Evolutionary conservation across 2,797 vertebrate genomes (phyloP).

Genomic region (Catharus ustulatus): DNA sequence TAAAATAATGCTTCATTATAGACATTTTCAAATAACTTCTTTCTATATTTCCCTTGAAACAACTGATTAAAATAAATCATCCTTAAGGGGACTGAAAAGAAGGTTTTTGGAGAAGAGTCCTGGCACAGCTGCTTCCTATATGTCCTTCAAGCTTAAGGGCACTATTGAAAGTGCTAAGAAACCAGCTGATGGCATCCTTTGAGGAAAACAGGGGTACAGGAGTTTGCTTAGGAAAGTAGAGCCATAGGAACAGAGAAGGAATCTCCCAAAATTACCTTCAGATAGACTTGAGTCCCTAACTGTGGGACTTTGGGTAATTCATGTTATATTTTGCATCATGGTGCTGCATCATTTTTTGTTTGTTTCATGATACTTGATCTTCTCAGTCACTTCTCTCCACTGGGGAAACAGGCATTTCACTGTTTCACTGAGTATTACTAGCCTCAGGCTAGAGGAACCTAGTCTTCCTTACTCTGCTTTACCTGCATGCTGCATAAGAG

Average conservation of each 20-base stretch:
- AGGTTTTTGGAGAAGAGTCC: not conserved
- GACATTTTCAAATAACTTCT: not conserved
- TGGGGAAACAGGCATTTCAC: not conserved
- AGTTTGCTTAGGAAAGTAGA: not conserved
- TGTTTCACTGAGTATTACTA: not conserved
- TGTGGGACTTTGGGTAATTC: not conserved
- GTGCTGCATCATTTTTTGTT: not conserved
- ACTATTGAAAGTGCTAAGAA: not conserved
- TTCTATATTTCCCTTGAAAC: not conserved
- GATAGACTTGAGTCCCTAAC: not conserved
- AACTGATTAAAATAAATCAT: not conserved
- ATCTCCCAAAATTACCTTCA: not conserved
- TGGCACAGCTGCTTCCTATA: not conserved
- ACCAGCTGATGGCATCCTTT: not conserved
- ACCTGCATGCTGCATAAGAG: not conserved
- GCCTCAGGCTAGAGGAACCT: not conserved
- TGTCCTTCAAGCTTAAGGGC: not conserved
- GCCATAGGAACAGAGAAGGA: not conserved
- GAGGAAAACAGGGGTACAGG: not conserved
- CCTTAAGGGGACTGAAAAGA: not conserved
- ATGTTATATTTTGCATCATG: not conserved
- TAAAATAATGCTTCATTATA: not conserved
- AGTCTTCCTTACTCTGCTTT: not conserved
- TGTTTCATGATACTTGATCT: not conserved
- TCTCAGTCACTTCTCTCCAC: not conserved